phyloP scores from a whole-genome alignment of 2,113 vertebrate genomes.

The Catagonus wagneri region DNA sequence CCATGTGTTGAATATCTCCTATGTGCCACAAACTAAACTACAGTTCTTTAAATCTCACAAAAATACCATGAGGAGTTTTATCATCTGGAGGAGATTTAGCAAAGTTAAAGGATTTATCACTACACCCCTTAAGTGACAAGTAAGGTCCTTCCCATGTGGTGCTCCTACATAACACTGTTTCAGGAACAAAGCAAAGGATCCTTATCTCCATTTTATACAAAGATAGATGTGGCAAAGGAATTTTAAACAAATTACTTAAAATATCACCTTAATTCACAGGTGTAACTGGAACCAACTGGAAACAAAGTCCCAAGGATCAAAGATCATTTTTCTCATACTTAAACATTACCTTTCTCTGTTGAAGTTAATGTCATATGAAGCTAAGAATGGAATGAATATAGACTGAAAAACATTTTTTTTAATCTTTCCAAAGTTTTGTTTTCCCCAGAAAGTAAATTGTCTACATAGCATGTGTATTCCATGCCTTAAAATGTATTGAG shows the following conservation, averaged over 20 bases:
- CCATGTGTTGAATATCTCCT: neutral
- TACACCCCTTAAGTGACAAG: neutral
- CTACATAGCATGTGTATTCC: neutral
- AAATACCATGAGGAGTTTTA: neutral
- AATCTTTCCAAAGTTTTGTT: slow-evolving; percentile 9
- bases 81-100: neutral
- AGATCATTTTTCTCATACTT: neutral
- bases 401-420: neutral
- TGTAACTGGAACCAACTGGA: neutral
- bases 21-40: neutral
- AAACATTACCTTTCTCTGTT: neutral
- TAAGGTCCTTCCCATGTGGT: neutral
- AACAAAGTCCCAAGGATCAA: neutral
- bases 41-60: neutral
- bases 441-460: neutral
- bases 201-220: neutral
- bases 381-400: neutral
- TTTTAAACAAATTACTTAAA: neutral
- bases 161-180: neutral
- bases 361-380: neutral
- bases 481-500: neutral
- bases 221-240: neutral
- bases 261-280: neutral
- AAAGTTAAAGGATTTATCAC: neutral
- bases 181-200: neutral